Percentiles rank a stretch among this genome's conserved stretches.
These are phyloP conservation scores for Corythoichthys intestinalis DNA, from an alignment of 2,113 vertebrate genomes.

Conservation along the genomic window DNA sequence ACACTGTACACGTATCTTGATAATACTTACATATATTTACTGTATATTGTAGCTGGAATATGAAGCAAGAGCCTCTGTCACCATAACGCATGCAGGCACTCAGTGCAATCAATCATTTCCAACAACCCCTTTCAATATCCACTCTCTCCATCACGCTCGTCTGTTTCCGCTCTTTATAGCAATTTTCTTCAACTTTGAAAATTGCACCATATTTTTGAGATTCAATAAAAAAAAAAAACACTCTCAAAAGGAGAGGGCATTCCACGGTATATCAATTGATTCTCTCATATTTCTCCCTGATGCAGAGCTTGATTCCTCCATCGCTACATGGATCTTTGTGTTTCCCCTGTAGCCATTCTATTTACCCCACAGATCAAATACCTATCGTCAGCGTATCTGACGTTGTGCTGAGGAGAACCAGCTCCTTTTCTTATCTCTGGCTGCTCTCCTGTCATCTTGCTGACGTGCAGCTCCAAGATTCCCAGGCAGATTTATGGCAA, in stretches of 20 bases:
- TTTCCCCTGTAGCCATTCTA: constrained; percentile 18
- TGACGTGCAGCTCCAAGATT: constrained; percentile 57
- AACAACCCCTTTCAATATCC: too few species aligned
- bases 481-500: constrained; percentile 65
- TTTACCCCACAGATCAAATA: constrained; percentile 26
- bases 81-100: too few species aligned
- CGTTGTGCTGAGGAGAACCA: constrained; percentile 17
- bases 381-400: constrained; percentile 13
- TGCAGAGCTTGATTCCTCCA: not conserved
- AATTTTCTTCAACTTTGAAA: too few species aligned
- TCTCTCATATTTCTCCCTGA: constrained; percentile 7
- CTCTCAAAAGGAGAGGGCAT: not conserved
- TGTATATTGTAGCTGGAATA: too few species aligned
- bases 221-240: too few species aligned
- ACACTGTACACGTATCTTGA: too few species aligned
- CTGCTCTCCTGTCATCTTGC: constrained; percentile 5
- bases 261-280: not conserved
- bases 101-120: too few species aligned
- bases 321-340: constrained; percentile 17
- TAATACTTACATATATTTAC: too few species aligned
- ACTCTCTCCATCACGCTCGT: too few species aligned
- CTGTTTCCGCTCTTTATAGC: too few species aligned
- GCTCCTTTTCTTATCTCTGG: constrained; percentile 4
- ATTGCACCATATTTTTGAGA: too few species aligned
- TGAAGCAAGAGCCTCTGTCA: too few species aligned